Base-by-base conservation (phyloP, 2,113 vertebrate genomes). In the Thunnus thynnus region DNA sequence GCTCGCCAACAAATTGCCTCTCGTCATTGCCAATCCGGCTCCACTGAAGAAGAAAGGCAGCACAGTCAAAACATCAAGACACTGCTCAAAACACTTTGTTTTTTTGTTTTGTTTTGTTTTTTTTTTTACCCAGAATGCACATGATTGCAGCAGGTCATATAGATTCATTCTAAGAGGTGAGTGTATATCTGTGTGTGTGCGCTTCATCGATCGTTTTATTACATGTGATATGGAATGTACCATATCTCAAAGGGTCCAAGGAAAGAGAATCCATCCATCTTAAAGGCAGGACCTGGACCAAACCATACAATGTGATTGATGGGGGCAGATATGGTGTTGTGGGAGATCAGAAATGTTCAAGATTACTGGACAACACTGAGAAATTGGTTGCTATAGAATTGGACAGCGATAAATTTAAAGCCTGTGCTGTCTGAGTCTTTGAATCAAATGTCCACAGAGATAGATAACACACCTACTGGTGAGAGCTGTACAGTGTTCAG, bases 1-100 rank as follows among this genome's bases (percentile, higher is more conserved):
- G 91, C 90, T 76, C 76, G 13, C 83, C 85, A 84, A 83, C 85
- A 86, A 90, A 92, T 78, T 87, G 82, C 73, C 66, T 86, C 73
- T 81, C 47, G 27, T 80, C 71, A 13, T 4, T 80, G 88, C 81
- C 86, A 82, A 75, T 71, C 58, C 58, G 0, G 32, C 84, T 60
- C 25, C 66, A 2, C 58, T 44, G 85, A 81, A 77, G 80, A 84
- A 72, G 55, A 85, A 74, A 74, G 57, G 22, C 67, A 58, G 81
- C 41, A 0, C 51, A 84, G 82, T 80, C 55, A 63, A 82, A 88
- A 58, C 69, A 74, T 64, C 48, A 58, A 84, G 75, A 75, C 72
- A 0, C 62, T 2, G 67, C 70, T 60, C 54, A 13, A 56, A 63
- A 57, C 4, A 6, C 61, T 66, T 10, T 16, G n/a, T 22, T 55